Evolutionary conservation across 1,140 invertebrate genomes (phyloP).

Genomic region (Parasteatoda tepidariorum): DNA sequence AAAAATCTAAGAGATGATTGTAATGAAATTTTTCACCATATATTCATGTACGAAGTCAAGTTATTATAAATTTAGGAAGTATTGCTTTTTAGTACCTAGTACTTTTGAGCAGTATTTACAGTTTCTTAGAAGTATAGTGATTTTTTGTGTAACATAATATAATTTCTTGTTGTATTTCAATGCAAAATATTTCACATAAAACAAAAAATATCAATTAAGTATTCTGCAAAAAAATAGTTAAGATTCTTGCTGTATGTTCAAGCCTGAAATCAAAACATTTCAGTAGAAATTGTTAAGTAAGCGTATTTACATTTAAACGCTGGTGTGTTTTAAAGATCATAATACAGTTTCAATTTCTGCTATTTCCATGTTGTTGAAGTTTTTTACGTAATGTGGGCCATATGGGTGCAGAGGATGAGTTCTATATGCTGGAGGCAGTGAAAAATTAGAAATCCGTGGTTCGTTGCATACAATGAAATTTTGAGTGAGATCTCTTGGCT

Average conservation of each 20-base stretch:
- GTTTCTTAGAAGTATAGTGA: too few relatives aligned
- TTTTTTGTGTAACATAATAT: too few relatives aligned
- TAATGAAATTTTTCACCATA: too few relatives aligned
- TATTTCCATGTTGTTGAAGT: conserved; percentile 57
- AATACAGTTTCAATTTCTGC: conserved; percentile 60
- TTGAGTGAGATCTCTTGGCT: conserved; percentile 33
- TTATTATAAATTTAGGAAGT: too few relatives aligned
- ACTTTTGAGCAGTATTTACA: too few relatives aligned
- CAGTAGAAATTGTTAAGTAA: background rate
- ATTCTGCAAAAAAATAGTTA: background rate
- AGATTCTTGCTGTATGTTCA: background rate
- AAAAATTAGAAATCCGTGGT: conserved; percentile 41
- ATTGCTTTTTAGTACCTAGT: too few relatives aligned
- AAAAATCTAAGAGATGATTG: too few relatives aligned
- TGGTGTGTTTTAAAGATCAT: conserved; percentile 5
- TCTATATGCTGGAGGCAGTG: conserved; percentile 49
- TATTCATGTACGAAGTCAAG: too few relatives aligned
- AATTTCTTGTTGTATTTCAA: background rate
- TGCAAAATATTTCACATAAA: background rate
- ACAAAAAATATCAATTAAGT: too few relatives aligned
- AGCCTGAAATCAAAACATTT: background rate
- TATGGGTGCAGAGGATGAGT: conserved; percentile 52
- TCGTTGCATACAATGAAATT: conserved; percentile 47
- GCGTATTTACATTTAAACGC: background rate
- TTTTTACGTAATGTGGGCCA: conserved; percentile 45